Evolutionary conservation across 2,797 vertebrate genomes (phyloP), one percentile per base, ranked within the genome.

Genomic region (Hylomyscus alleni): DNA sequence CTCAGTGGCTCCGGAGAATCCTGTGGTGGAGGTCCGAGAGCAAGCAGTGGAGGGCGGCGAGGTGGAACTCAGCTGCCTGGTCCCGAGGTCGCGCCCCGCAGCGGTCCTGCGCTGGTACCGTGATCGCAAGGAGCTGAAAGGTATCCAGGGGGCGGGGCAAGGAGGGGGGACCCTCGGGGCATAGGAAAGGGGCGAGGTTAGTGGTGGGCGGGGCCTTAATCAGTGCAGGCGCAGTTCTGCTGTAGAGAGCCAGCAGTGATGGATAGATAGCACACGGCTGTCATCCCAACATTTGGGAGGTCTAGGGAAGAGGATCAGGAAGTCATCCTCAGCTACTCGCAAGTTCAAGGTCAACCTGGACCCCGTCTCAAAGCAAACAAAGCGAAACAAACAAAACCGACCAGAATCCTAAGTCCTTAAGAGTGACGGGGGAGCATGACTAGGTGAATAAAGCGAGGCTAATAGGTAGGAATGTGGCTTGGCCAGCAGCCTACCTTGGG

Each of bases 21-120:
- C 99, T 2, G 97, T 98, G 0, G 99, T 99, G 97, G 99, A 99
- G 97, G 99, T 99, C 96, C 99, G 99, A 97, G 99, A 99, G 80
- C 99, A 99, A 96, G 99, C 99, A 0, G 99, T 99, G 97, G 99
- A 99, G 98, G 99, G 99, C 0, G 99, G 99, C 3, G 99, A 99
- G 96, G 99, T 99, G 88, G 99, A 99, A 97, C 99, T 99, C 94
- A 99, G 98, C 97, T 99, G 99, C 83, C 96, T 99, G 44, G 99
- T 99, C 1, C 99, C 99, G 0, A 98, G 99, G 72, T 99, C 99
- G 94, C 99, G 99, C 87, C 99, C 99, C 0, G 98, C 99, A 0
- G 99, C 99, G 37, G 98, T 98, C 9, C 98, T 99, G 89, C 99
- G 99, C 94, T 99, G 99, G 99, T 98, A 99, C 83, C 98, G 99